Evolutionary conservation across 2,113 vertebrate species (phyloP).

Genomic region (Atractosteus spatula): DNA sequence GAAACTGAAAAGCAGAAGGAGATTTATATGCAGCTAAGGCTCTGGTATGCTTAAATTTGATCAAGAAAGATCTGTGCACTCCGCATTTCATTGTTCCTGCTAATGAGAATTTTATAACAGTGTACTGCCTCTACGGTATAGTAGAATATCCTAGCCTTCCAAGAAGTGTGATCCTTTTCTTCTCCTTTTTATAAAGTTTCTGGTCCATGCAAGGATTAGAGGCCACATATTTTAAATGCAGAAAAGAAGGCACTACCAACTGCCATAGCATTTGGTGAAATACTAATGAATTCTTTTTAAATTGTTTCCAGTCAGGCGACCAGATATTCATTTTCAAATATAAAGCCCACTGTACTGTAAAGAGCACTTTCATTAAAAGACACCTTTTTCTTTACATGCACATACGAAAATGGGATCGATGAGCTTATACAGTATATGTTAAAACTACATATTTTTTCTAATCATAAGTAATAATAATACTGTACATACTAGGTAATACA

Average conservation of each 20-base stretch:
- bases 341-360: too few relatives aligned
- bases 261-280: constrained; percentile 33
- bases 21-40: constrained; percentile 46
- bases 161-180: constrained; percentile 20
- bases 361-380: too few relatives aligned
- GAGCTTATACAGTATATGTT: neutral
- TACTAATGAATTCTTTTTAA: constrained; percentile 39
- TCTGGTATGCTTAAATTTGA: constrained; percentile 35
- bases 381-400: too few relatives aligned
- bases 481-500: too few relatives aligned
- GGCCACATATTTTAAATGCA: constrained; percentile 19
- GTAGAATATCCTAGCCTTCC: constrained; percentile 23
- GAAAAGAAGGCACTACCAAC: constrained; percentile 19
- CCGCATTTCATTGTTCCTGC: constrained; percentile 42
- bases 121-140: neutral
- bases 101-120: constrained; percentile 37
- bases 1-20: constrained; percentile 37
- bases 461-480: neutral
- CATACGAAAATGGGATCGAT: constrained; percentile 1
- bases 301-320: constrained; percentile 31
- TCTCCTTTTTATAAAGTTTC: constrained; percentile 27
- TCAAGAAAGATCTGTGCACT: constrained; percentile 42
- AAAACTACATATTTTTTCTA: neutral
- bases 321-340: too few relatives aligned
- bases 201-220: constrained; percentile 30